Evolutionary conservation across 2,113 vertebrate species (phyloP).

Genomic region (Malurus melanocephalus): DNA sequence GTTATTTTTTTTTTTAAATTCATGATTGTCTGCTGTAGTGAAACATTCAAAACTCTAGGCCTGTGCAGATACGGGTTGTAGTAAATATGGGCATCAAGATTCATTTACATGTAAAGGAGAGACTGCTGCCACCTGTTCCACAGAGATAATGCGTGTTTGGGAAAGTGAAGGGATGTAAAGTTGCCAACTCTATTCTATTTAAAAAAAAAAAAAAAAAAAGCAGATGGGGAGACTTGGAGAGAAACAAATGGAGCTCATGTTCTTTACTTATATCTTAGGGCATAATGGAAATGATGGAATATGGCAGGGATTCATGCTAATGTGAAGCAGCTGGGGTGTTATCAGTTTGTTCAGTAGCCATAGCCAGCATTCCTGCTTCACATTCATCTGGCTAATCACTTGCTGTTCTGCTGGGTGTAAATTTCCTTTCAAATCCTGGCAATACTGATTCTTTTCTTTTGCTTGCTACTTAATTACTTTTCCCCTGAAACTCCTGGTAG

Average conservation of each 20-base stretch:
- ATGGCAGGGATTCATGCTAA: constrained; percentile 64
- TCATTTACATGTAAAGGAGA: constrained; percentile 66
- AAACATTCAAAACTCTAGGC: constrained; percentile 20
- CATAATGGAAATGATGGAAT: constrained; percentile 61
- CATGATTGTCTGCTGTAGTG: not conserved
- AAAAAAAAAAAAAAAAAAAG: constrained; percentile 11
- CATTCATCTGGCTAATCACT: constrained; percentile 68
- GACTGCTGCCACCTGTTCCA: constrained; percentile 67
- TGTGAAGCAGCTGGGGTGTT: constrained; percentile 70
- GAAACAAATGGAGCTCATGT: constrained; percentile 62
- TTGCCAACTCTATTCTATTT: constrained; percentile 57
- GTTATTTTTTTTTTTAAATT: constrained; percentile 27
- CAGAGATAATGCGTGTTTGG: constrained; percentile 66
- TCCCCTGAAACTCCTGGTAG: constrained; percentile 1
- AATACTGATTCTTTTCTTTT: constrained; percentile 34
- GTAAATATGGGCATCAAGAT: constrained; percentile 47
- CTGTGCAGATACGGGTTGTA: not conserved
- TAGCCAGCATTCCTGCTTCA: constrained; percentile 57
- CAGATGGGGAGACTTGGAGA: constrained; percentile 52
- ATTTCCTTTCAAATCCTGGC: constrained; percentile 66
- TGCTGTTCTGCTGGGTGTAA: constrained; percentile 62
- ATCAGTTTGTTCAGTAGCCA: constrained; percentile 64
- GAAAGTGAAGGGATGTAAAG: constrained; percentile 56
- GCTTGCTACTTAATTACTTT: constrained; percentile 61
- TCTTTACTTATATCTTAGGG: constrained; percentile 67